Evolutionary conservation across 2,797 vertebrate genomes (phyloP), one percentile per base, ranked within the genome.

Genomic region (Halcyon smyrnensis): DNA sequence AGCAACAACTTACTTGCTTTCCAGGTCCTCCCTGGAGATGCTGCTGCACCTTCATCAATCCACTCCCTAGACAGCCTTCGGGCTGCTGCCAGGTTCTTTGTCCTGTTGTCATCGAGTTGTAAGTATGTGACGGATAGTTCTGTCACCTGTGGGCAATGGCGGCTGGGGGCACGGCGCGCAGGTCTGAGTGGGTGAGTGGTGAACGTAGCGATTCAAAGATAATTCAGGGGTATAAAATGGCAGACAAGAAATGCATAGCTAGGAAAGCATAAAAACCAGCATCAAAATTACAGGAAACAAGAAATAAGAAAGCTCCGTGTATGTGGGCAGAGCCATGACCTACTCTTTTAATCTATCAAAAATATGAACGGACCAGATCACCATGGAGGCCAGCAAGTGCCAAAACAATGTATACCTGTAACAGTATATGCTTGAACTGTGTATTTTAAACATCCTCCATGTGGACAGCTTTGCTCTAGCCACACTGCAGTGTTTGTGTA

Each of bases 291-390:
- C 34, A 80, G 71, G 53, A 64, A 32, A 87, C 16, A 73, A 80
- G 78, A 82, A 90, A 43, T 36, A 89, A 69, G 80, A 57, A 83
- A 89, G 69, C 43, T 54, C 39, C 34, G 23, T 51, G 57, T 20
- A 59, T 3, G 7, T 57, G 81, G 76, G 83, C 78, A 86, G 48
- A 93, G 46, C 75, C 67, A 18, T 65, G 87, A 93, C 89, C 79
- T 74, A 18, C 45, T 87, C 46, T 39, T 91, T 93, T 76, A 88
- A 91, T 84, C 65, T 51, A 50, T 32, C 81, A 78, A 82, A 92
- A 90, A 34, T 17, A 60, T 25, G 54, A 80, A 25, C 15, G 10
- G 34, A 45, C 24, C 37, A 37, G 53, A 46, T 64, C 36, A 80
- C 74, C 6, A 0, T 32, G 81, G 80, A 94, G 81, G 78, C 8